Base-by-base conservation (phyloP, 2,888 invertebrate species). In the Drosophila anomelani region DNA sequence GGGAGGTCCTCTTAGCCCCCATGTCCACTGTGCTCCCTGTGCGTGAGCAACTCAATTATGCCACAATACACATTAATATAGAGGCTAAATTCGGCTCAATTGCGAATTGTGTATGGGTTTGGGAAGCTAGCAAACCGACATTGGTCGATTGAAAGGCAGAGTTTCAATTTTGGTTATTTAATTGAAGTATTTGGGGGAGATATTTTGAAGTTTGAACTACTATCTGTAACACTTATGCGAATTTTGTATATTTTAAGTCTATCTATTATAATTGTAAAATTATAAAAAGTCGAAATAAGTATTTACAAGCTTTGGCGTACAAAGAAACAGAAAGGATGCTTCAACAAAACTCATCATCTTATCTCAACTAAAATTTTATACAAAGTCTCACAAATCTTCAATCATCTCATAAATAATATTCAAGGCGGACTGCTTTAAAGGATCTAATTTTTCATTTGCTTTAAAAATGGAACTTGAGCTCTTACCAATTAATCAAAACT, bases 31-130 rank as follows among this genome's bases (percentile, higher is more conserved):
- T 29, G 38, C 8, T 62, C 57, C 38, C 43, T 29, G 53, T 83
- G 82, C 82, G 88, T 82, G 88, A 56, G 53, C 43, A 20, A 61
- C 58, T 58, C 75, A 81, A 81, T 82, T 81, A 75, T 71, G 62
- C 62, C 59, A 63, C 63, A 80, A 66, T 56, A 49, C 73, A 61
- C 76, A 78, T 63, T 66, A 80, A 73, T 58, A 74, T 51, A 55
- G 39, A 60, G 10, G 51, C 71, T 61, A 46, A 56, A 78, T 78
- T 69, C 54, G 46, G 15, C 38, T 36, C 36, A 69, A 64, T 68
- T 32, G 43, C 26, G 58, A 74, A 67, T 68, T 60, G 60, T 55
- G 4, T 55, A 46, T 43, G 60, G 26, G 23, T 43, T 38, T 29
- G 8, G 38, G n/a, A 12, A n/a, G 6, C 15, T 15, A 51, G 34